Base-by-base conservation (phyloP, 2,888 invertebrate genomes). In the Pomacea canaliculata region DNA sequence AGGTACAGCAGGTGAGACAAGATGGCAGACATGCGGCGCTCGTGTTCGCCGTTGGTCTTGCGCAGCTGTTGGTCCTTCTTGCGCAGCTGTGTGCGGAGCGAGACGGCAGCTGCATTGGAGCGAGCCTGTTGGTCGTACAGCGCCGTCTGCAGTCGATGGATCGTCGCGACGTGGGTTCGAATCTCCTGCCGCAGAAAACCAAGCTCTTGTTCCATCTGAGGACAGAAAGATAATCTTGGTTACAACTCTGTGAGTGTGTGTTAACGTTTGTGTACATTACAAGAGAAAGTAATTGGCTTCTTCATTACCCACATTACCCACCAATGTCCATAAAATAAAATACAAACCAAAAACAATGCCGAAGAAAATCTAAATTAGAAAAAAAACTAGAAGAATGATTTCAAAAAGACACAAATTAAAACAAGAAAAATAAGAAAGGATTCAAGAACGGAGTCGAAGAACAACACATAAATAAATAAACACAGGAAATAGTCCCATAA, bases 1-100 rank as follows among this genome's bases (percentile, higher is more conserved):
- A 88, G 79, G 60, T 83, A 82, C 27, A 86, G 78, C 27, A 88
- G 77, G 71, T 85, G 86, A 0, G 85, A 82, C 65, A 88, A 80
- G 13, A 88, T 82, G 16, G 84, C 84, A 5, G 81, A 77, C 59
- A 87, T 76, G 71, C 84, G 84, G 59, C 83, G 80, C 59, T 87
- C 86, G 12, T 85, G 83, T 62, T 82, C 73, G 7, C 71, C 62
- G n/a, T 78, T 71, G 27, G 82, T 78, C 23, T 79, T 77, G 73
- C 79, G 81, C 59, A 84, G 70, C 49, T 79, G 76, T 18, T 80
- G 78, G 73, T 86, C 84, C 60, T 80, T 84, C 56, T 81, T 77
- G 49, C 83, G 83, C 5, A 87, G 81, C 76, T 84, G 82, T 16
- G 83, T 78, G 73, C 85, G 82, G 66, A 86, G 78, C 0, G 81